A percentile compares a stretch with the other conserved stretches of the same genome.
phyloP scores from a whole-genome alignment of 2,113 vertebrate species.

The Formicarius rufipectus region DNA sequence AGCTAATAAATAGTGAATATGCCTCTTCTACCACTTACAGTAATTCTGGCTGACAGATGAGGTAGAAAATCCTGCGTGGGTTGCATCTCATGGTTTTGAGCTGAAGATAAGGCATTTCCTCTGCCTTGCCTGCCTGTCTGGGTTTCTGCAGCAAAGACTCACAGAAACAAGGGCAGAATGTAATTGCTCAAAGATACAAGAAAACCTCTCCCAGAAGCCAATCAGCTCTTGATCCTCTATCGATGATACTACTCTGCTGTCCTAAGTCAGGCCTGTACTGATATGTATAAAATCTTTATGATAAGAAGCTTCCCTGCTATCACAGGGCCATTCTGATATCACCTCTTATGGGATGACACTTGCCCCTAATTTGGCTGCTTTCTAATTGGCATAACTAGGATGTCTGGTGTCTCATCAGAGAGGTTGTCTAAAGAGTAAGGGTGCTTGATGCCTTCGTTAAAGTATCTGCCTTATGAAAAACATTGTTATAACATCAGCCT shows the following conservation, averaged over 20 bases:
- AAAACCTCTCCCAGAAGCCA: background rate
- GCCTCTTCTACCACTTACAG: background rate
- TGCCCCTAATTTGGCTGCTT: background rate
- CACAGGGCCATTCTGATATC: background rate
- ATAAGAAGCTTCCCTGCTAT: background rate
- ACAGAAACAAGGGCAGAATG: background rate
- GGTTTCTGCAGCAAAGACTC: background rate
- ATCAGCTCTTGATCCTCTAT: background rate
- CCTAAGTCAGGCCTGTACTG: background rate
- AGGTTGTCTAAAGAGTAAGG: background rate
- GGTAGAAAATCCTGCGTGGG: background rate
- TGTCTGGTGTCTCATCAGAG: background rate
- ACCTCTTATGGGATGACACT: background rate
- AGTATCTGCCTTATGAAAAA: background rate
- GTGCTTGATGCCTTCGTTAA: background rate
- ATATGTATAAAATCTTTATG: background rate
- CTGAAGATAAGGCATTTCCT: background rate
- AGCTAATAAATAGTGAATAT: background rate
- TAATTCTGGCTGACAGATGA: background rate
- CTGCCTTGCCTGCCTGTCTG: background rate
- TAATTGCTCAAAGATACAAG: background rate
- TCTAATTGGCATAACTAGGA: background rate
- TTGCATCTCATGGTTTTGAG: background rate
- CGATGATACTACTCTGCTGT: background rate
- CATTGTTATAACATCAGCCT: background rate